Evolutionary conservation across 2,113 vertebrate genomes (phyloP).

Genomic region (Dasyurus viverrinus): DNA sequence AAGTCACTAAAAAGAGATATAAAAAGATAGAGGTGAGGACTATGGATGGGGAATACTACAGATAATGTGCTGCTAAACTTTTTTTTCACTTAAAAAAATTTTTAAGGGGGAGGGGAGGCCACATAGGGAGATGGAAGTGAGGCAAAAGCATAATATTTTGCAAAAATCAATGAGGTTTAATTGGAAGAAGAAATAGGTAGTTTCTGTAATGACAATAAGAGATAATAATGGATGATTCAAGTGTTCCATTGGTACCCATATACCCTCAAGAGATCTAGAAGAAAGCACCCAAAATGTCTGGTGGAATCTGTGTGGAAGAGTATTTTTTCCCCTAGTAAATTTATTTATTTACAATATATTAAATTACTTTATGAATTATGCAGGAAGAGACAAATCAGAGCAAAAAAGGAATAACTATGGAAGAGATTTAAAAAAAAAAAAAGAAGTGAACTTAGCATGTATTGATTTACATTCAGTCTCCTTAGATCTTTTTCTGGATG

Average conservation of each 20-base stretch:
- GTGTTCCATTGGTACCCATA: not conserved
- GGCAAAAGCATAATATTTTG: not conserved
- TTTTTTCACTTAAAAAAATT: not conserved
- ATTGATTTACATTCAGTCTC: too few species aligned
- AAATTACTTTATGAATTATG: too few species aligned
- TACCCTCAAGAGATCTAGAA: not conserved
- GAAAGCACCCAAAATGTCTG: not conserved
- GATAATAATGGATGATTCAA: not conserved
- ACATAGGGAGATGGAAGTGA: not conserved
- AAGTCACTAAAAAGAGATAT: not conserved
- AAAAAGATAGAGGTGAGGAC: not conserved
- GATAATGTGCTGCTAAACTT: not conserved
- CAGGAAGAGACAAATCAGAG: too few species aligned
- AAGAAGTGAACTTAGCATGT: too few species aligned
- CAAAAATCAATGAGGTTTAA: not conserved
- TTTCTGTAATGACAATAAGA: not conserved
- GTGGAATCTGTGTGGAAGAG: not conserved
- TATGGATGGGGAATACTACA: not conserved
- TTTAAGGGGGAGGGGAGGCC: not conserved
- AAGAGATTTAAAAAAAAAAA: too few species aligned
- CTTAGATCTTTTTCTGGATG: too few species aligned
- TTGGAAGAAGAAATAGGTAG: not conserved
- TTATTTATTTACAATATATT: too few species aligned
- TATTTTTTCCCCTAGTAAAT: not conserved
- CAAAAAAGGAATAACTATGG: too few species aligned